Evolutionary conservation across 2,888 invertebrate species (phyloP).

Genomic region (Eupithecia subfuscata): DNA sequence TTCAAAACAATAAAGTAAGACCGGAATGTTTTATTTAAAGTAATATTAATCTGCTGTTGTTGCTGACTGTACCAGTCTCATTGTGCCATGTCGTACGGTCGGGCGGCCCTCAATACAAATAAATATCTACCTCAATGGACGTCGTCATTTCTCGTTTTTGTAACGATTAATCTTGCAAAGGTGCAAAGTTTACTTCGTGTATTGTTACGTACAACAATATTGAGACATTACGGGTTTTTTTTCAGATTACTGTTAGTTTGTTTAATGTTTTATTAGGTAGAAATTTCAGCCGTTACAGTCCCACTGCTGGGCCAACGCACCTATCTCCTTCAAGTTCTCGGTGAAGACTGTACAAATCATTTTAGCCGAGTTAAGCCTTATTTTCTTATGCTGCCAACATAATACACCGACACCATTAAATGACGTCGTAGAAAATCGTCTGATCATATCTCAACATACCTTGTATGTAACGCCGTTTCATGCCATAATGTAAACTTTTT

Average conservation of each 20-base stretch:
- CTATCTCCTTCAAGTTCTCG: not conserved
- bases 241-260: not conserved
- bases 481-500: no score
- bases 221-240: slow-evolving; percentile 15
- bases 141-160: slow-evolving; percentile 34
- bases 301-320: not conserved
- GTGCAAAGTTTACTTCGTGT: slow-evolving; percentile 24
- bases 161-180: slow-evolving; percentile 19
- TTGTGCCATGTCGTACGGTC: slow-evolving; percentile 43
- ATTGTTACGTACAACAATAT: slow-evolving; percentile 6
- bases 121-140: slow-evolving; percentile 8
- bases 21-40: not conserved
- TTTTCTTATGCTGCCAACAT: no score
- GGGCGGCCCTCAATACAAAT: slow-evolving; percentile 29
- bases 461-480: no score
- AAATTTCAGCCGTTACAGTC: not conserved
- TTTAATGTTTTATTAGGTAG: not conserved
- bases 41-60: not conserved
- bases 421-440: no score
- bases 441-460: no score
- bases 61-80: slow-evolving; percentile 63
- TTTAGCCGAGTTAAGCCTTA: no score
- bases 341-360: no score
- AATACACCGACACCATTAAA: no score
- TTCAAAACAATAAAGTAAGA: not conserved